A percentile compares a stretch with the other conserved stretches of the same genome.
phyloP scores from a whole-genome alignment of 1,140 invertebrate species.

The Holcopasites calliopsidis region DNA sequence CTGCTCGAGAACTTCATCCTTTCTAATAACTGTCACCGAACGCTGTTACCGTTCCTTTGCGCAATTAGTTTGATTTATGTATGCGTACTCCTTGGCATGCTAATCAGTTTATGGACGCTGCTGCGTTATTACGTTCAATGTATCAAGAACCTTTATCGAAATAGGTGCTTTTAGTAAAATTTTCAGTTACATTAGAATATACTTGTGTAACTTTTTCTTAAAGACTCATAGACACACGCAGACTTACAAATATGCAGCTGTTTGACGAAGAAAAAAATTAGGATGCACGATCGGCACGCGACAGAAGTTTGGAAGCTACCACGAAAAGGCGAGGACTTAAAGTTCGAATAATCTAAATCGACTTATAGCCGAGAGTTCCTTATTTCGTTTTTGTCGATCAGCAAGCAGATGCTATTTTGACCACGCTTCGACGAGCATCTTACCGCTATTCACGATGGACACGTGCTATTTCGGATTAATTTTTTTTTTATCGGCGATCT shows the following conservation, averaged over 20 bases:
- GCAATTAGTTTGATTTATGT: conserved; percentile 62
- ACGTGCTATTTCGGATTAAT: conserved; percentile 66
- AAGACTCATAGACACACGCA: neutral
- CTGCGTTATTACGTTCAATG: neutral
- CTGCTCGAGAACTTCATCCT: conserved; percentile 55
- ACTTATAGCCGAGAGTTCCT: conserved; percentile 53
- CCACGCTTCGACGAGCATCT: conserved; percentile 57
- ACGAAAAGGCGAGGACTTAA: conserved; percentile 30
- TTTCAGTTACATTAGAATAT: neutral
- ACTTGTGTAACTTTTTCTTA: neutral
- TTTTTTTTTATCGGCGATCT: conserved; percentile 40
- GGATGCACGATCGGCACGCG: conserved; percentile 27
- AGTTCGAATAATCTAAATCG: conserved; percentile 57
- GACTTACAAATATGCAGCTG: conserved; percentile 16
- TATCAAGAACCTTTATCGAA: too few species aligned
- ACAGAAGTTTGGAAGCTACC: too few species aligned
- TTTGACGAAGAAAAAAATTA: conserved; percentile 5
- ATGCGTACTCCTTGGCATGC: neutral
- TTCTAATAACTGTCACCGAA: conserved; percentile 61
- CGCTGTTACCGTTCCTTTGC: conserved; percentile 43
- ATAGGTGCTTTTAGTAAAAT: too few species aligned
- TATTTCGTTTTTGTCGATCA: conserved; percentile 24
- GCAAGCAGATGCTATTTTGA: conserved; percentile 55
- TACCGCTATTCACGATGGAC: conserved; percentile 43
- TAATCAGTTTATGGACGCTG: neutral